A percentile compares a stretch with the other conserved stretches of the same genome.
These are phyloP conservation scores for Ahaetulla prasina DNA, from an alignment of 2,113 vertebrate genomes.

Conservation along the genomic window DNA sequence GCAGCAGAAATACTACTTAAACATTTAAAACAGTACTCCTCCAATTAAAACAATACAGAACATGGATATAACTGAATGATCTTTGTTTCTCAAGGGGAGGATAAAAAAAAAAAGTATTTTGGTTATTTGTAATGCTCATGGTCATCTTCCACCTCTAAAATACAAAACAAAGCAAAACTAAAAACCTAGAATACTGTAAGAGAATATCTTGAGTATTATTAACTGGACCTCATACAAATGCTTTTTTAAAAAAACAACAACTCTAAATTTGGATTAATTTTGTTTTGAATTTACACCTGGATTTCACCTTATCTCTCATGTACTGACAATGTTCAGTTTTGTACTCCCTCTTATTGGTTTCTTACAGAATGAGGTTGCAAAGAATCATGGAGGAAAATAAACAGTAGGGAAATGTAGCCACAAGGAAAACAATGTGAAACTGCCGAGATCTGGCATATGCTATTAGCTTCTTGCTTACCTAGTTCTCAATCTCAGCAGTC, in stretches of 20 bases:
- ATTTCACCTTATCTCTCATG: neutral
- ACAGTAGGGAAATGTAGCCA: neutral
- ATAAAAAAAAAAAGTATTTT: neutral
- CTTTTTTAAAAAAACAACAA: neutral
- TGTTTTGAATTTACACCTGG: neutral
- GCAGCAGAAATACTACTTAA: slow-evolving; percentile 59
- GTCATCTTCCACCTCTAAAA: neutral
- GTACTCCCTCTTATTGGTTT: neutral
- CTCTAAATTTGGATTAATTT: neutral
- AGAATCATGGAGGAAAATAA: neutral
- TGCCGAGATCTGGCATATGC: neutral
- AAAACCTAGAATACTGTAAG: neutral
- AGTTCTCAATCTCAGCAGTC: neutral
- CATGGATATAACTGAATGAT: neutral
- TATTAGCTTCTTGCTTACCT: neutral
- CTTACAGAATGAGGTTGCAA: neutral
- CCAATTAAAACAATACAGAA: slow-evolving; percentile 31
- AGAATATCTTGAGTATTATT: neutral
- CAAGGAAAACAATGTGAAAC: neutral
- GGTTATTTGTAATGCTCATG: neutral
- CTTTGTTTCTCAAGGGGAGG: neutral
- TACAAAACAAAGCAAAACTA: neutral
- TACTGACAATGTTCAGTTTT: neutral
- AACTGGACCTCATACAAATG: neutral
- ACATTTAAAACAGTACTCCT: slow-evolving; percentile 50